phyloP scores from a whole-genome alignment of 2,888 invertebrate species.

The Glomeris marginata region DNA sequence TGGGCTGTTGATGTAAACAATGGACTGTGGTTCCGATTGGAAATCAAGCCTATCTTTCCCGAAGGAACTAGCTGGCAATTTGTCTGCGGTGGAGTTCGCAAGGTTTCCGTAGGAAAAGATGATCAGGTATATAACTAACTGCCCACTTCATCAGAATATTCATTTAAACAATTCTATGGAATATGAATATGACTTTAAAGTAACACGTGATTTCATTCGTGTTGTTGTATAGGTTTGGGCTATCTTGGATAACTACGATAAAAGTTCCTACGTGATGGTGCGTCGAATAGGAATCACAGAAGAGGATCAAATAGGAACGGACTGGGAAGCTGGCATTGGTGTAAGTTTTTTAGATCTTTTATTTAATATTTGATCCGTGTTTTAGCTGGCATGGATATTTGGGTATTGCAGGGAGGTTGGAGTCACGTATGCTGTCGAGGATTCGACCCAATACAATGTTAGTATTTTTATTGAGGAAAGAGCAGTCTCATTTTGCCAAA shows the following conservation, averaged over 20 bases:
- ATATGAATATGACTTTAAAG: not conserved
- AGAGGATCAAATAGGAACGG: slow-evolving; percentile 17
- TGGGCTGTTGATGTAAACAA: slow-evolving; percentile 67
- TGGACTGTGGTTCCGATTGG: slow-evolving; percentile 57
- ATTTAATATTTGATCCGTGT: not conserved
- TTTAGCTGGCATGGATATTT: not conserved
- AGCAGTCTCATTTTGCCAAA: not conserved
- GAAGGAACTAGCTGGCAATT: slow-evolving; percentile 65
- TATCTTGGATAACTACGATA: slow-evolving; percentile 13
- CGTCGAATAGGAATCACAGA: slow-evolving; percentile 18
- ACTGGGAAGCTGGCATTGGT: slow-evolving; percentile 18
- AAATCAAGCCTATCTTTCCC: slow-evolving; percentile 55
- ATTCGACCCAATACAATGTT: not conserved
- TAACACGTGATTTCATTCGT: no score
- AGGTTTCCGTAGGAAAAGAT: slow-evolving; percentile 25
- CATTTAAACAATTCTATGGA: not conserved
- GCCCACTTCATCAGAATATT: not conserved
- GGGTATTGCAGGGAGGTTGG: slow-evolving; percentile 12
- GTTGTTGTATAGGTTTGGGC: slow-evolving; percentile 20
- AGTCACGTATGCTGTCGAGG: slow-evolving; percentile 11
- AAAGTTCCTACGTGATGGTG: slow-evolving; percentile 17
- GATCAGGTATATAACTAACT: slow-evolving; percentile 23
- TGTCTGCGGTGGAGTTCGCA: slow-evolving; percentile 25
- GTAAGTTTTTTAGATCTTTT: slow-evolving; percentile 5
- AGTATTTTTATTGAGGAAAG: no score